Evolutionary conservation across 92 coral and sea anemone species (phyloP), one percentile per base, ranked within the genome.

Genomic region (Umimayanthus kanabou): DNA sequence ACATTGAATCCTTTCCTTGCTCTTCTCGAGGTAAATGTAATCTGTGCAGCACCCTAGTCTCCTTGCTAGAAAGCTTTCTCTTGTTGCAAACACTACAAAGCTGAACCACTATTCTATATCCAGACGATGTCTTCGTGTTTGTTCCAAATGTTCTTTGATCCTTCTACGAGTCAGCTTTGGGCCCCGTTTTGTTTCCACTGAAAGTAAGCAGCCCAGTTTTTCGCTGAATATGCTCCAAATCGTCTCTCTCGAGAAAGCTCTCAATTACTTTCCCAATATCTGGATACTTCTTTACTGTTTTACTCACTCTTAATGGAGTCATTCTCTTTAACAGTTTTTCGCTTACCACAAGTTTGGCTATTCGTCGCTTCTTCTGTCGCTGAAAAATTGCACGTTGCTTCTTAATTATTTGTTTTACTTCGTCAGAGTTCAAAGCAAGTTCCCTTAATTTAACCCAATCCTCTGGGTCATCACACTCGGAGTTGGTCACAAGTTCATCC

Each of bases 181-280:
- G 1, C 95, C 95, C 14, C 79, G 72, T 79, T 88, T 88, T 77
- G 76, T 91, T 88, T 5, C 94, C 92, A 80, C 84, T 89, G 69
- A 91, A 91, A 29, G 88, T 88, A 10, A 80, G 81, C 45, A 92
- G 22, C 6, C 92, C 90, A 1, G 94, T 92, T n/a, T 90, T 8
- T n/a, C n/a, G n/a, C n/a, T n/a, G n/a, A n/a, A n/a, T n/a, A n/a
- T n/a, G 94, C 92, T 49, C 92, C 94, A 81, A 92, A 67, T 28
- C 92, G 67, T 25, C 71, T 92, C 26, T 88, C 91, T 4, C 80
- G 81, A 8, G 88, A 85, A 85, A 91, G 5, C 74, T 76, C 47
- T 91, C 93, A 70, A 88, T 91, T 23, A 69, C 94, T 39, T 88
- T 88, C 25, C 94, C 91, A 61, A 91, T 88, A 43, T 92, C 49